phyloP scores from a whole-genome alignment of 2,797 vertebrate species.

The Pogoniulus pusillus region DNA sequence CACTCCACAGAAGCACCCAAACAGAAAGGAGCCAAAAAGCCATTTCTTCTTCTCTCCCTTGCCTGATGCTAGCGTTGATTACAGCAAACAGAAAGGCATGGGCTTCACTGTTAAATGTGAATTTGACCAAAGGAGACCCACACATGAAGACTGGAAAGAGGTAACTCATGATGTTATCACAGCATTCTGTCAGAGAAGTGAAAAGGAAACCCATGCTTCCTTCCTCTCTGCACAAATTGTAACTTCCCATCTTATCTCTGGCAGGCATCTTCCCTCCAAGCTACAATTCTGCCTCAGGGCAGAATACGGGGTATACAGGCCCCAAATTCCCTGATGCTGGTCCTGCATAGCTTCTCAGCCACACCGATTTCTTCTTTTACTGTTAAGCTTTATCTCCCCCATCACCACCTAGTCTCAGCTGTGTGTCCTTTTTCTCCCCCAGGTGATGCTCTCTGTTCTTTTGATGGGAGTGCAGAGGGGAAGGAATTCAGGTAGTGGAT shows the following conservation, averaged over 20 bases:
- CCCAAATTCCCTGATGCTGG: neutral
- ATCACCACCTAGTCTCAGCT: neutral
- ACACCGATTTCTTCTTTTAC: neutral
- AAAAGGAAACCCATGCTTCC: neutral
- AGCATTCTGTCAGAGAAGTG: neutral
- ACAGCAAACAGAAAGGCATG: neutral
- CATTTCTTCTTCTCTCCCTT: neutral
- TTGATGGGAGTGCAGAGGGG: neutral
- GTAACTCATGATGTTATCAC: neutral
- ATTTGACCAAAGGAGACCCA: neutral
- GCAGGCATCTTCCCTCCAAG: neutral
- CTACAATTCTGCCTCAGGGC: neutral
- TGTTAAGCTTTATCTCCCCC: neutral
- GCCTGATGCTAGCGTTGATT: neutral
- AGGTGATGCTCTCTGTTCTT: neutral
- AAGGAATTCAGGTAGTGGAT: neutral
- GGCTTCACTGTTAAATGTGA: neutral
- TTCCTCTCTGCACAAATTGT: neutral
- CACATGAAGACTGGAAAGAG: neutral
- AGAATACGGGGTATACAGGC: neutral
- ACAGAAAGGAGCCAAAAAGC: slow-evolving; percentile 38
- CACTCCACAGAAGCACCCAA: slow-evolving; percentile 4
- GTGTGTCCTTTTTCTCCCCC: neutral
- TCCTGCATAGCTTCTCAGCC: neutral
- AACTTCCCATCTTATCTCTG: neutral